These are phyloP conservation scores for Falco punctatus DNA, from an alignment of 2,113 vertebrate genomes.

Conservation along the genomic window DNA sequence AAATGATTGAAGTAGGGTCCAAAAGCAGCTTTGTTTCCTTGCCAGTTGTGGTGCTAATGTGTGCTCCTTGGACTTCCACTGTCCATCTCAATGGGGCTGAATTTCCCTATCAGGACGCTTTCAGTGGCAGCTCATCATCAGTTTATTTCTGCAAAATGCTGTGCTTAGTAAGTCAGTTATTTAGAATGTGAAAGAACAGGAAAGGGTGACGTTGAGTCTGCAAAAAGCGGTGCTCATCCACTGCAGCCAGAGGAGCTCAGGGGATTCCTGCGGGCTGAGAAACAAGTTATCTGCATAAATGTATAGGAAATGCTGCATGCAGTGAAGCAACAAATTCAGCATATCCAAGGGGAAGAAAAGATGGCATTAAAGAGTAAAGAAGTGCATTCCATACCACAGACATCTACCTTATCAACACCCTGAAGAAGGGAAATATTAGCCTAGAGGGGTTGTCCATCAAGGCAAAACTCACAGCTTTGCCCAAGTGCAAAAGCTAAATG, in stretches of 20 bases:
- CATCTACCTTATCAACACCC: neutral
- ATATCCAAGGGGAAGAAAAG: neutral
- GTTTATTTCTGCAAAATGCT: neutral
- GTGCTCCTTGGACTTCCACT: constrained; percentile 12
- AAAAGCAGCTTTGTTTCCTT: constrained; percentile 69
- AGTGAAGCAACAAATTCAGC: neutral
- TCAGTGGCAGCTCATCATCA: neutral
- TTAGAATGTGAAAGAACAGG: neutral
- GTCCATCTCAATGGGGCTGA: neutral
- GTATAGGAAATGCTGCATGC: neutral
- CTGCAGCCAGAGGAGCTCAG: neutral
- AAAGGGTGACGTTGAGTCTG: neutral
- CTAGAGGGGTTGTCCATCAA: neutral
- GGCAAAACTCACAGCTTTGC: neutral
- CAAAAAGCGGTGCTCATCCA: neutral
- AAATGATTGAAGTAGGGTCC: constrained; percentile 76
- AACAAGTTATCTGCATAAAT: neutral
- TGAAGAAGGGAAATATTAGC: neutral
- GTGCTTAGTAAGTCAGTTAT: neutral
- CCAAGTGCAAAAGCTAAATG: neutral
- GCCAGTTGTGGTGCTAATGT: constrained; percentile 49
- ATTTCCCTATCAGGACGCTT: neutral
- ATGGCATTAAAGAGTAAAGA: neutral
- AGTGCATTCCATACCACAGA: neutral
- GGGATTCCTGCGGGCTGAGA: neutral